Evolutionary conservation across 2,888 invertebrate species (phyloP), one percentile per base, ranked within the genome.

Genomic region (Atrina japonica): DNA sequence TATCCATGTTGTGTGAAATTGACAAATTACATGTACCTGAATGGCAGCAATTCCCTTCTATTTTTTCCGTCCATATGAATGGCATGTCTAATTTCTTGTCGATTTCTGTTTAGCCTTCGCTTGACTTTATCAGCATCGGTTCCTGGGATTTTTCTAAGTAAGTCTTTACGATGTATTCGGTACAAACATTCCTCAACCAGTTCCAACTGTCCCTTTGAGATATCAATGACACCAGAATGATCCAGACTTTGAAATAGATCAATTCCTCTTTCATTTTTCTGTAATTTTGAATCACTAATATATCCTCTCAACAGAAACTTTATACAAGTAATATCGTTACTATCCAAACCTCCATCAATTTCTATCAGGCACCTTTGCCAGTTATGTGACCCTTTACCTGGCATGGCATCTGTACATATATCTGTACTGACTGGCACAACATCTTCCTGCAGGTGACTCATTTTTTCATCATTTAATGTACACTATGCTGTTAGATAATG

Each of bases 111-210:
- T 35, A 70, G 11, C 50, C 47, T 56, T 45, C 47, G 23, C 50
- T 52, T 59, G 27, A 63, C 64, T 25, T 67, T 49, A n/a, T 21
- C 18, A 27, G 50, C 40, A 29, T 64, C 61, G 16, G 30, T 49
- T 40, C 23, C 53, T 18, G 74, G 74, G 0, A 82, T 58, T 47
- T 73, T 76, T 52, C 66, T 65, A 3, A 82, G 52, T 9, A 82
- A 70, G 55, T 82, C 80, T 29, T 70, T 66, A 35, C 82, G 65
- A 21, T 77, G 79, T 25, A 80, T 75, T 16, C 77, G 61, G n/a
- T 70, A 73, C 7, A 82, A 63, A 49, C 77, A 73, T 47, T 82
- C 82, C 9, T 79, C 55, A 3, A 82, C 60, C 21, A 74, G 61
- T 40, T 79, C 73, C 3, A 74, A n/a, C 49, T 76, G 67, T 3